Evolutionary conservation across 2,797 vertebrate species (phyloP).

Genomic region (Anas bahamensis): DNA sequence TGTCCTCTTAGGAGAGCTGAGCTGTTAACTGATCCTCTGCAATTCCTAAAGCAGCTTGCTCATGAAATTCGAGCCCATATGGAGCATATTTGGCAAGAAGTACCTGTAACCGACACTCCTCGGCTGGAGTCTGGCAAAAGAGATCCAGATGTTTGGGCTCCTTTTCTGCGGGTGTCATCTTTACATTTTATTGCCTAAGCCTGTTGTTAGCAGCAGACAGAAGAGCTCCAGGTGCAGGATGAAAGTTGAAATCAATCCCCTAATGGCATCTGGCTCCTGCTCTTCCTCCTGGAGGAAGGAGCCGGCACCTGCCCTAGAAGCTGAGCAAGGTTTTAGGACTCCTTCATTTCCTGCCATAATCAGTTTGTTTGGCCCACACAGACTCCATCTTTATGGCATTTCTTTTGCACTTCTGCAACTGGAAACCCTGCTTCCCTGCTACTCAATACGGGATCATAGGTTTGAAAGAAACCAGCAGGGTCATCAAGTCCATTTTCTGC

Average conservation of each 20-base stretch:
- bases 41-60: neutral
- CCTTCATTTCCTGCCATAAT: neutral
- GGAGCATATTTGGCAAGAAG: neutral
- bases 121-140: neutral
- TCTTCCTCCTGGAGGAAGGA: neutral
- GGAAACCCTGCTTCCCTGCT: neutral
- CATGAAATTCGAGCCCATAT: neutral
- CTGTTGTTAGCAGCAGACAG: neutral
- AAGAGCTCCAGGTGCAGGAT: neutral
- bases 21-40: conserved; percentile 22
- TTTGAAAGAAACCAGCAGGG: neutral
- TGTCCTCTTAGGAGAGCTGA: neutral
- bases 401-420: neutral
- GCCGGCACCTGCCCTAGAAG: neutral
- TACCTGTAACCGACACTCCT: neutral
- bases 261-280: neutral
- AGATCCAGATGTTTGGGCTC: neutral
- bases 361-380: neutral
- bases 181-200: neutral
- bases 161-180: neutral
- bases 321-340: neutral
- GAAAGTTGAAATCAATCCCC: neutral
- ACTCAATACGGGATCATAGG: neutral
- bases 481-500: neutral
- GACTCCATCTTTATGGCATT: neutral